phyloP scores from a whole-genome alignment of 2,888 invertebrate species.

The Pterobdella sp. region DNA sequence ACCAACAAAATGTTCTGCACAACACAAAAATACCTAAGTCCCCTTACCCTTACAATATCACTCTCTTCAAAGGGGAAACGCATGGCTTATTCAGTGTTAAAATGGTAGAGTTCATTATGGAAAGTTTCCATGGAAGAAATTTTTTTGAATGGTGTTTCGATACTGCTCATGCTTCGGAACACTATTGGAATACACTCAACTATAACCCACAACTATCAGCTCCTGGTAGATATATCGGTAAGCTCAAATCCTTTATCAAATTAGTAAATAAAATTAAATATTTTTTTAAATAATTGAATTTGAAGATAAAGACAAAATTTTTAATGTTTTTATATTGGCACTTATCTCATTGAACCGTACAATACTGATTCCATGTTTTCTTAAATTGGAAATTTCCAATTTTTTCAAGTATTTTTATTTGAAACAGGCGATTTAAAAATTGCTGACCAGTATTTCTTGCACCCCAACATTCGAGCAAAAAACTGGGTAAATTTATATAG shows the following conservation, averaged over 20 bases:
- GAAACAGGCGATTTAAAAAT: constrained; percentile 34
- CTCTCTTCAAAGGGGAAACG: constrained; percentile 42
- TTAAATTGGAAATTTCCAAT: neutral
- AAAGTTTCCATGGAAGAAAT: constrained; percentile 40
- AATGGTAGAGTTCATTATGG: constrained; percentile 45
- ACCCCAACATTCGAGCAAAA: constrained; percentile 36
- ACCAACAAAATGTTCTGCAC: constrained; percentile 40
- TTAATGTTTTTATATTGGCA: no score
- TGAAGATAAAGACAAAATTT: neutral
- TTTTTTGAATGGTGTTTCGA: constrained; percentile 46
- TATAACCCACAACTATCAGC: constrained; percentile 42
- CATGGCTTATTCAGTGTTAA: constrained; percentile 46
- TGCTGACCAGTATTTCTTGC: constrained; percentile 36
- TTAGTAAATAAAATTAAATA: neutral
- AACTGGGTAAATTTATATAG: constrained; percentile 37
- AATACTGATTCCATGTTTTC: neutral
- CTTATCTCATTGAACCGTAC: neutral
- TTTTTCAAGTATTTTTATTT: neutral
- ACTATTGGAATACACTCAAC: constrained; percentile 49
- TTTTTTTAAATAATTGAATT: neutral
- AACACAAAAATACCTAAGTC: constrained; percentile 35
- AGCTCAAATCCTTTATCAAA: neutral
- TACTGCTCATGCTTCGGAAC: constrained; percentile 47
- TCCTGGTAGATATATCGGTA: constrained; percentile 47
- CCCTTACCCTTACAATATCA: constrained; percentile 37